Conservation (phyloP, 1,140 invertebrate genomes). For the Drosophila repletoides region DNA sequence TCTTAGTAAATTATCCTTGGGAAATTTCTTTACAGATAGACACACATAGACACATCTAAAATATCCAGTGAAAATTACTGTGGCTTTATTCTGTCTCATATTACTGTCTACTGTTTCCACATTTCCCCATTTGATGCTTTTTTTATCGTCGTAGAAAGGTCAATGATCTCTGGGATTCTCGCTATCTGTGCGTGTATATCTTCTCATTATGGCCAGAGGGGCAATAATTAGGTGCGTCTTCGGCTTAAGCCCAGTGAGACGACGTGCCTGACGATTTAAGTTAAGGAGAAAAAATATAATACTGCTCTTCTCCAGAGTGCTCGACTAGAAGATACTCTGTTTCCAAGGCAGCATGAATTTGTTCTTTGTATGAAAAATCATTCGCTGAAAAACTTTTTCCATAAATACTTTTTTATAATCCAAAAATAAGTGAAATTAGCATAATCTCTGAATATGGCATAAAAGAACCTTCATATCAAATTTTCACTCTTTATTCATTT, state of each 20-base stretch:
- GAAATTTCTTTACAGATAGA: background rate
- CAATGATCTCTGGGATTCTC: constrained; percentile 35
- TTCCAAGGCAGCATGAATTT: no score
- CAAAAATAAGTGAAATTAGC: no score
- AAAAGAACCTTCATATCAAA: no score
- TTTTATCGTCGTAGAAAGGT: constrained; percentile 24
- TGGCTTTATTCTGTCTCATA: background rate
- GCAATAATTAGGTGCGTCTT: constrained; percentile 64
- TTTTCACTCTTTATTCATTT: no score
- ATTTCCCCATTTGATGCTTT: constrained; percentile 2
- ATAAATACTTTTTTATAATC: no score
- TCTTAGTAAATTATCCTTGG: no score
- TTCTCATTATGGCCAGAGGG: constrained; percentile 40
- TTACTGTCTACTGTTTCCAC: background rate
- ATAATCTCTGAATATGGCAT: no score
- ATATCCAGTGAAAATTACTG: background rate
- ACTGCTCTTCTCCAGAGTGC: no score
- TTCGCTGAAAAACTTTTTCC: no score
- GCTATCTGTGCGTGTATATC: background rate
- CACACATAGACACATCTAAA: background rate
- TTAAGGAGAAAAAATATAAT: background rate
- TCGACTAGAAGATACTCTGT: no score
- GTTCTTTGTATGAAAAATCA: no score
- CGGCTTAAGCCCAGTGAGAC: constrained; percentile 27
- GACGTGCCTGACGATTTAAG: constrained; percentile 15